Conservation (phyloP, 2,888 invertebrate species). For the Erebia epiphron region DNA sequence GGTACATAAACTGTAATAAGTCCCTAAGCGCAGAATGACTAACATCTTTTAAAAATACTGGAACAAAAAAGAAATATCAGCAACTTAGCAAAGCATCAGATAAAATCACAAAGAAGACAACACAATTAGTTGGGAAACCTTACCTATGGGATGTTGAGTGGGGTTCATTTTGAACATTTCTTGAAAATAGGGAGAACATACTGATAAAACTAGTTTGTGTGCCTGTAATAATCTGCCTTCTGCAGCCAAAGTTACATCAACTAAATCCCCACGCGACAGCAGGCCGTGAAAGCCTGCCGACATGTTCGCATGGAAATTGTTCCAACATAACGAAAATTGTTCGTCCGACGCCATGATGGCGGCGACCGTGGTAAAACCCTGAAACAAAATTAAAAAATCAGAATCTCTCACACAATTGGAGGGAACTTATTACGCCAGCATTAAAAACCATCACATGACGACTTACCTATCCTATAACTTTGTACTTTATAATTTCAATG, state of each 20-base stretch:
- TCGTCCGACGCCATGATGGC: constrained; percentile 88
- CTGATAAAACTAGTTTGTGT: constrained; percentile 87
- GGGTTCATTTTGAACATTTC: constrained; percentile 88
- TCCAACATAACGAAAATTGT: constrained; percentile 89
- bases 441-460: not conserved
- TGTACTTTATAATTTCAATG: constrained; percentile 77
- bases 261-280: constrained; percentile 86
- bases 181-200: constrained; percentile 89
- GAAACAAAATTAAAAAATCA: constrained; percentile 42
- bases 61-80: constrained; percentile 56
- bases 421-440: not conserved
- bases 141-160: constrained; percentile 87
- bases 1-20: constrained; percentile 88
- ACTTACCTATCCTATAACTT: constrained; percentile 76
- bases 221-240: constrained; percentile 88
- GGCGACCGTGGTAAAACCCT: constrained; percentile 68
- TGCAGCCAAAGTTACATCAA: constrained; percentile 87
- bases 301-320: constrained; percentile 89
- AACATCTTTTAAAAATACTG: constrained; percentile 88
- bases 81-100: not conserved
- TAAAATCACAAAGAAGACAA: not conserved
- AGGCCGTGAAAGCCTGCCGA: constrained; percentile 88
- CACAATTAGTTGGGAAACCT: constrained; percentile 42
- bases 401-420: too few relatives aligned
- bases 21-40: constrained; percentile 87